A percentile compares a stretch with the other conserved stretches of the same genome.
phyloP scores from a whole-genome alignment of 2,888 invertebrate genomes.

The Trimorus sp. region DNA sequence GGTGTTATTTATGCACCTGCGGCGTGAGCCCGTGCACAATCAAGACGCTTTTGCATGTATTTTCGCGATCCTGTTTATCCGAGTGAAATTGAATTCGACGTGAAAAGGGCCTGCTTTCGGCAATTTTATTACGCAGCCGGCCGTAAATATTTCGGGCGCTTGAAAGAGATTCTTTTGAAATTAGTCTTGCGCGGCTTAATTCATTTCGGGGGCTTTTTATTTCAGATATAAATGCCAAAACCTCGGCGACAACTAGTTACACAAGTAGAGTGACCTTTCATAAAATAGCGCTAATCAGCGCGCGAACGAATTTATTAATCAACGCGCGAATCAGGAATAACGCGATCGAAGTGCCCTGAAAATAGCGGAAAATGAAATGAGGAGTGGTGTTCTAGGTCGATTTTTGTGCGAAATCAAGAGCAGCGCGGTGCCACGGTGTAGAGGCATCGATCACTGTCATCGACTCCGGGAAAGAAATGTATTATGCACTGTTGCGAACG shows the following conservation, averaged over 20 bases:
- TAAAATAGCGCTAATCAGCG: neutral
- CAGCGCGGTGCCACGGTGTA: too few relatives aligned
- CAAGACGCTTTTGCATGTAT: constrained; percentile 6
- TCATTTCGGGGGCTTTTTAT: constrained; percentile 14
- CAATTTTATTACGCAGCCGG: too few relatives aligned
- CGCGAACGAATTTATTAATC: neutral
- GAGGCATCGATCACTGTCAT: constrained; percentile 48
- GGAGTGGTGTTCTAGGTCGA: constrained; percentile 30
- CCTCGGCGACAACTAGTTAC: constrained; percentile 11
- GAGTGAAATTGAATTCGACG: constrained; percentile 5
- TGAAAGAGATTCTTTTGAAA: too few relatives aligned
- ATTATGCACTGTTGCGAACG: constrained; percentile 42
- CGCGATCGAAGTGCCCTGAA: constrained; percentile 11
- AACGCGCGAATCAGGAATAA: neutral
- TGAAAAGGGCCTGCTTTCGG: neutral
- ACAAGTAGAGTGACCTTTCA: constrained; percentile 11
- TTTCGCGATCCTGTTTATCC: neutral
- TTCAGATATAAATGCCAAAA: constrained; percentile 15
- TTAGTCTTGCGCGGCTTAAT: neutral
- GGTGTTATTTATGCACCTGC: neutral
- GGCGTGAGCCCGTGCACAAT: too few relatives aligned
- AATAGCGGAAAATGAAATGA: constrained; percentile 38
- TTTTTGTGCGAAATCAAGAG: constrained; percentile 32
- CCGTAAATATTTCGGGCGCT: too few relatives aligned
- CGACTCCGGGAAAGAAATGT: constrained; percentile 15